Base-by-base conservation (phyloP, 2,113 vertebrate genomes). In the Telmatochromis sp. region DNA sequence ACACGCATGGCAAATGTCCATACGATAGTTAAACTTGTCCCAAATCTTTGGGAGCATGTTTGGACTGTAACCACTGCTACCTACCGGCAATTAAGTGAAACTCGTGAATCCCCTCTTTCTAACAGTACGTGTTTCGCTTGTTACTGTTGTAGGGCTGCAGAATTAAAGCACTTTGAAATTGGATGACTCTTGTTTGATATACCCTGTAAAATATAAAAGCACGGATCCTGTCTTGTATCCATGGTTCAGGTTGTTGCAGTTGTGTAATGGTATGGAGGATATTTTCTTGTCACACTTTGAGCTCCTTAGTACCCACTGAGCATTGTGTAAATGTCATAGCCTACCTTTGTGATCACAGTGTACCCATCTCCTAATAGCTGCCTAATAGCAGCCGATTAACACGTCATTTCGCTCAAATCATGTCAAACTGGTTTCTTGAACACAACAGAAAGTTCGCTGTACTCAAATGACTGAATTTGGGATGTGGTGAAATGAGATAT, bases 1-100 rank as follows among this genome's bases (percentile, higher is more conserved):
- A 37, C 10, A 37, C 0, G 3, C 60, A 37, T 37, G 0, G 60
- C 33, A 65, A n/a, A 65, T 65, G 0, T 65, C 33, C 9, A 65
- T 37, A 37, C 1, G 2, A 65, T 7, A 65, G 19, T 65, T 37
- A 37, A 65, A 65, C 33, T 37, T 37, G 17, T 37, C 19, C 33
- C 33, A 65, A 5, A 37, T 13, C 3, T 65, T 37, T 7, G 33
- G 10, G 10, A 37, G 33, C 60, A 37, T 37, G 17, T 65, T 37
- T 65, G 60, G 60, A n/a, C 58, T 63, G 31, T 35, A 63, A 35
- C 58, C 31, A 65, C 60, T 65, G 31, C 31, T 35, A 35, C 60
- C 33, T 65, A 7, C 60, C 60, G 0, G 60, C 60, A 65, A n/a
- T 10, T 7, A 65, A 1, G 60, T 65, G 60, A 0, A 65, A 2